Base-by-base conservation (phyloP, 2,888 invertebrate genomes). In the Plebejus anna region DNA sequence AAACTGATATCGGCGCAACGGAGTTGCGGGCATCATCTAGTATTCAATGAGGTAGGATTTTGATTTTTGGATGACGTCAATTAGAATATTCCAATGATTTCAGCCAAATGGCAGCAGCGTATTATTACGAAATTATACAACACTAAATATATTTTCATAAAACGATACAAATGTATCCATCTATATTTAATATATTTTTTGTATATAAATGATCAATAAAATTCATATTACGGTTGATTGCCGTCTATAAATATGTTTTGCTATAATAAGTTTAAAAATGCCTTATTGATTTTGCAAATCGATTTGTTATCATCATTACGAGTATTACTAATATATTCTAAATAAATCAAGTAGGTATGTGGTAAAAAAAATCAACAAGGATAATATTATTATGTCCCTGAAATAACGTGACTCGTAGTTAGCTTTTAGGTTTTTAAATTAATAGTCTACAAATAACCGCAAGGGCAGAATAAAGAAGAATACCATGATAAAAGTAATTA, bases 51-150 rank as follows among this genome's bases (percentile, higher is more conserved):
- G 61, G 4, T 4, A 1, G 4, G 16, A 59, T 59, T 59, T 59
- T 59, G 59, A 22, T 59, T 59, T 59, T 59, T n/a, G n/a, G 22
- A 59, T 59, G 59, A 59, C 59, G 59, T 59, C 5, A 59, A n/a
- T n/a, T 22, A 59, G 59, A 59, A 32, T 0, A 32, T 32, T 28
- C 4, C 28, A 11, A 28, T 28, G 1, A 61, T 72, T 28, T 47
- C 28, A 9, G 72, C 32, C 32, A 55, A 73, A 55, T 55, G 73
- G 4, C 73, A 51, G 13, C 47, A 73, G 13, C 72, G 47, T 28
- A 72, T 73, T 55, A 73, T 73, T 51, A 73, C 55, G 13, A 73
- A 32, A 73, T 73, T 73, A 73, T 73, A 51, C 73, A 51, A 73
- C 5, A 51, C 73, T 51, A 55, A 28, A 73, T 73, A 22, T 6